A percentile compares a stretch with the other conserved stretches of the same genome.
These are phyloP conservation scores for Buathra laborator DNA, from an alignment of 2,888 invertebrate species.

Conservation along the genomic window DNA sequence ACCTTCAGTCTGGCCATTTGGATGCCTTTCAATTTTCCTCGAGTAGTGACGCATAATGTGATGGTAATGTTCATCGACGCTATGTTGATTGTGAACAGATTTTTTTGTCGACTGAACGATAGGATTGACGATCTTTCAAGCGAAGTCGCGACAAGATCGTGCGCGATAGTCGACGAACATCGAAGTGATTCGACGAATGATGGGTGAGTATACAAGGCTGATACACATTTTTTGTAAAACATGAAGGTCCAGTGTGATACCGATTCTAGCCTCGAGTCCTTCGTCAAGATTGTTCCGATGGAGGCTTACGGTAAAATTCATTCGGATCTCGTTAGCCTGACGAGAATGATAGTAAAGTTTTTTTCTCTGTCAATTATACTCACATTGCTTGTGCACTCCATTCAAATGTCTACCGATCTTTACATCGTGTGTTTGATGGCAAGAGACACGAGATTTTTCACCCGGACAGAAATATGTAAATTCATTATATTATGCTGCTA, in stretches of 20 bases:
- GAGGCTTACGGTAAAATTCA: constrained; percentile 59
- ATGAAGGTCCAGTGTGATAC: neutral
- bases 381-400: constrained; percentile 49
- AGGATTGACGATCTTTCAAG: constrained; percentile 43
- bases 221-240: neutral
- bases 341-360: constrained; percentile 52
- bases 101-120: constrained; percentile 57
- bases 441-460: constrained; percentile 12
- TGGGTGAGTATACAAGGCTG: constrained; percentile 26
- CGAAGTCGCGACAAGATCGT: neutral
- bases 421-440: constrained; percentile 52
- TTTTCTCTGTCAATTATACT: constrained; percentile 62
- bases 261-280: constrained; percentile 54
- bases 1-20: constrained; percentile 32
- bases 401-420: constrained; percentile 58
- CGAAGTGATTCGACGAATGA: neutral
- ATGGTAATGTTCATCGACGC: constrained; percentile 48
- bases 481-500: constrained; percentile 44
- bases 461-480: neutral
- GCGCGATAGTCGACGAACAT: neutral
- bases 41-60: constrained; percentile 53
- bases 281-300: constrained; percentile 28
- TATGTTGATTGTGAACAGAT: constrained; percentile 41
- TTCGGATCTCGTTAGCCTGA: constrained; percentile 60
- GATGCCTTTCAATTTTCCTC: constrained; percentile 60